Conservation (phyloP, 2,797 vertebrate genomes). For the Garrulus glandarius region DNA sequence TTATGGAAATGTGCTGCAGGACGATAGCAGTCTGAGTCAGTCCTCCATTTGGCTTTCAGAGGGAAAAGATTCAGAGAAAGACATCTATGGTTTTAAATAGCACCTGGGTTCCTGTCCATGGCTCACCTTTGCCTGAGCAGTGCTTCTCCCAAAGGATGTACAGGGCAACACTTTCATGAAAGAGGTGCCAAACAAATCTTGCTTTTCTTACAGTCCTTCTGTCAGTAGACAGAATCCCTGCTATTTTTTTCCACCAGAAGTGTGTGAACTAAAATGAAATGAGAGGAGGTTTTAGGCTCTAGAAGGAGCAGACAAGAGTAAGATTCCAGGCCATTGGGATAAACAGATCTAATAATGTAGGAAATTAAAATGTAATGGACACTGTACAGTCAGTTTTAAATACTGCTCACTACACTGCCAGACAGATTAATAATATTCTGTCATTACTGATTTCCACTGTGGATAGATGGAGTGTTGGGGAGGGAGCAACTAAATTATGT, state of each 20-base stretch:
- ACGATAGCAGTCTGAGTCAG: not conserved
- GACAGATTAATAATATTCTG: not conserved
- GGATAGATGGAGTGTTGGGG: not conserved
- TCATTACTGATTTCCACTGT: not conserved
- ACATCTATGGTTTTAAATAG: not conserved
- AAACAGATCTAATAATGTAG: not conserved
- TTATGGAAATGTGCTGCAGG: constrained; percentile 20
- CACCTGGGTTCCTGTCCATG: not conserved
- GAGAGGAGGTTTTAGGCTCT: not conserved
- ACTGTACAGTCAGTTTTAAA: not conserved
- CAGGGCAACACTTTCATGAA: not conserved
- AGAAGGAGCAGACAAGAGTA: not conserved
- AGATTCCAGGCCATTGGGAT: not conserved
- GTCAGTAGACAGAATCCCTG: not conserved
- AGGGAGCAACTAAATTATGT: not conserved
- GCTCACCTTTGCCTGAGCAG: not conserved
- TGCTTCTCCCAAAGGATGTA: not conserved
- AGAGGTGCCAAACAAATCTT: not conserved
- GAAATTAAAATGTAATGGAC: not conserved
- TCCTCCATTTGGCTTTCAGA: not conserved
- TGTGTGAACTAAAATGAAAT: not conserved
- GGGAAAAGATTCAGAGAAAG: not conserved
- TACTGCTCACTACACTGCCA: not conserved
- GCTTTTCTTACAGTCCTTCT: not conserved
- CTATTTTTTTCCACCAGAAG: not conserved